Conservation (phyloP, 2,113 vertebrate genomes). For the Leucosticte australis region DNA sequence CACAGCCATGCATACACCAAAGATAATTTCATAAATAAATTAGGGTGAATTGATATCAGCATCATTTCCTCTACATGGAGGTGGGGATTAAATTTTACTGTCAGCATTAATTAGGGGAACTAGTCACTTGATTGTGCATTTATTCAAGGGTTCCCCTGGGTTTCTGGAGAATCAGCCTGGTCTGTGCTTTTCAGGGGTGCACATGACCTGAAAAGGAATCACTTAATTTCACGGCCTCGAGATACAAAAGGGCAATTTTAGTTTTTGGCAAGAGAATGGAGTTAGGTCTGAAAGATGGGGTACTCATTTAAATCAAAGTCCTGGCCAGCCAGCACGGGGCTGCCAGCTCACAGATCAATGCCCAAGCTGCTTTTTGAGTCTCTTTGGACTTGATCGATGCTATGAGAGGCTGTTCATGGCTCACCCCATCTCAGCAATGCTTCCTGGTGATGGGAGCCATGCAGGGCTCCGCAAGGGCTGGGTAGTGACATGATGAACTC, state of each 20-base stretch:
- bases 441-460: neutral
- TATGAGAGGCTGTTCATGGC: neutral
- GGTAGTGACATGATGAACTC: fast-evolving
- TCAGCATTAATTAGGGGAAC: neutral
- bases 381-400: fast-evolving
- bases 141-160: neutral
- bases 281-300: neutral
- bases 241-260: neutral
- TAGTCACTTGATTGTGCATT: neutral
- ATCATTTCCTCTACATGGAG: neutral
- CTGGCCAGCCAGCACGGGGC: neutral
- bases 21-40: conserved; percentile 12
- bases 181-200: neutral
- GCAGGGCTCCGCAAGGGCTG: neutral
- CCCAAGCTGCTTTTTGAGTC: neutral
- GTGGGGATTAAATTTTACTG: neutral
- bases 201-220: neutral
- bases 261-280: neutral
- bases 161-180: neutral
- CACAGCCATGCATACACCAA: neutral
- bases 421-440: neutral
- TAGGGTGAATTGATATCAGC: neutral
- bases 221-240: neutral
- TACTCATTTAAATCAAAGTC: neutral
- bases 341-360: neutral